Evolutionary conservation across 2,113 vertebrate species (phyloP).

Genomic region (Panthera tigris): DNA sequence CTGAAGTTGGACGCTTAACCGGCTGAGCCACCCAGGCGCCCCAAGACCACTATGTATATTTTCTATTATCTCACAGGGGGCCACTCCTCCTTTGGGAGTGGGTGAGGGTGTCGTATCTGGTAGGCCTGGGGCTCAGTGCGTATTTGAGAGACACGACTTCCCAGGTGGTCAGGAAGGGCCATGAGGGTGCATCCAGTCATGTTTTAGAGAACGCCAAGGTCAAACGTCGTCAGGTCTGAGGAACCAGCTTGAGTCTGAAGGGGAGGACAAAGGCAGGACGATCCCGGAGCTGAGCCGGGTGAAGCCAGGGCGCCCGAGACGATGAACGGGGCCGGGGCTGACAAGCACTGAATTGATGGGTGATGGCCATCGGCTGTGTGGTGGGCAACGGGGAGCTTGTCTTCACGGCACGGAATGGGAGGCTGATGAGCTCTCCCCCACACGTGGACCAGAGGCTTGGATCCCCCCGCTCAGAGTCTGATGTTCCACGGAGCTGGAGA

Average conservation of each 20-base stretch:
- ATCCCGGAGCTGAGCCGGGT: neutral
- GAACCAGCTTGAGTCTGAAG: neutral
- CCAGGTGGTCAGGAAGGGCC: neutral
- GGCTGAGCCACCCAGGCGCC: too few relatives aligned
- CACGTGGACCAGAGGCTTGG: neutral
- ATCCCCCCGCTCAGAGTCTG: neutral
- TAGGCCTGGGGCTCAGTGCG: neutral
- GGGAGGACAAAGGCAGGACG: neutral
- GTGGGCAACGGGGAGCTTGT: too few relatives aligned
- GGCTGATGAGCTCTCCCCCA: neutral
- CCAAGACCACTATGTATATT: neutral
- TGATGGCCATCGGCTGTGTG: neutral
- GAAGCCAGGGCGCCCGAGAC: neutral
- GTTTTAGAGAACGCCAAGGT: neutral
- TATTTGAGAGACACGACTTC: neutral
- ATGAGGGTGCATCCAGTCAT: neutral
- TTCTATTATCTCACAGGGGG: neutral
- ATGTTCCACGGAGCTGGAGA: neutral
- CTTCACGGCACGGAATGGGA: neutral
- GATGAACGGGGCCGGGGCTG: neutral
- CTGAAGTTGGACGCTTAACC: too few relatives aligned
- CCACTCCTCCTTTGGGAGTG: neutral
- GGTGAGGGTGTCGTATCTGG: neutral
- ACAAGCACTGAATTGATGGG: fast-evolving
- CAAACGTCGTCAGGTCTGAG: neutral